Conservation (phyloP, 2,113 vertebrate species). For the human region DNA sequence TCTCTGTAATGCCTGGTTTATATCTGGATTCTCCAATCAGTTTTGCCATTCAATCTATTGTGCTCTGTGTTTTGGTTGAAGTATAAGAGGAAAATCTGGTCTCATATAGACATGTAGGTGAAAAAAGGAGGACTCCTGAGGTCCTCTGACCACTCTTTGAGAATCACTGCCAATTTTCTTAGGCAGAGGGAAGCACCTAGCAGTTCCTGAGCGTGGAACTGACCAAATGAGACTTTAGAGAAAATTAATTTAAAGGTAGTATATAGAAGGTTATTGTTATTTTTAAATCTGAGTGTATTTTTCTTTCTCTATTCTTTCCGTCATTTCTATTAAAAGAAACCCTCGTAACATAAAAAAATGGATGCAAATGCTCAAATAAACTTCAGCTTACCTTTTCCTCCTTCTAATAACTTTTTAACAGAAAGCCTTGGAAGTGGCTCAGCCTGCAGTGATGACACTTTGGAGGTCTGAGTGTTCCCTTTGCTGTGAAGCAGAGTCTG, state of each 20-base stretch:
- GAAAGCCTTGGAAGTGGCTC: slow-evolving; percentile 88
- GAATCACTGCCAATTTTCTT: neutral
- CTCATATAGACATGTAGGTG: fast-evolving
- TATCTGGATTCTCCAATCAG: neutral
- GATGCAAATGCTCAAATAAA: neutral
- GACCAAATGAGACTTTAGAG: neutral
- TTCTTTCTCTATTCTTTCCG: neutral
- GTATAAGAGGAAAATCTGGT: fast-evolving
- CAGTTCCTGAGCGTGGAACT: neutral
- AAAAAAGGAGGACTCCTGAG: neutral
- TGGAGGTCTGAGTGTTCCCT: slow-evolving; percentile 76
- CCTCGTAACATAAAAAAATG: fast-evolving
- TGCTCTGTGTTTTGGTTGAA: no score
- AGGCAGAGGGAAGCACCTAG: neutral
- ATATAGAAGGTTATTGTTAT: neutral
- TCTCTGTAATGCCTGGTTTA: no score
- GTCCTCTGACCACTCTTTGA: neutral
- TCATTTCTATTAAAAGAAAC: neutral
- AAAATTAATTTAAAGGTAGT: neutral
- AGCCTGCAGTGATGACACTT: slow-evolving; percentile 82
- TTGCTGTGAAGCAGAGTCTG: slow-evolving; percentile 91
- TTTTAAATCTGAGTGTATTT: neutral
- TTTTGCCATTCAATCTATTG: neutral
- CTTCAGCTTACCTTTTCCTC: slow-evolving; percentile 90
- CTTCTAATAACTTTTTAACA: slow-evolving; percentile 92